Percentiles rank a stretch among this genome's conserved stretches.
Evolutionary conservation across 1,140 invertebrate genomes (phyloP).

Genomic region (Diorhabda carinulata): DNA sequence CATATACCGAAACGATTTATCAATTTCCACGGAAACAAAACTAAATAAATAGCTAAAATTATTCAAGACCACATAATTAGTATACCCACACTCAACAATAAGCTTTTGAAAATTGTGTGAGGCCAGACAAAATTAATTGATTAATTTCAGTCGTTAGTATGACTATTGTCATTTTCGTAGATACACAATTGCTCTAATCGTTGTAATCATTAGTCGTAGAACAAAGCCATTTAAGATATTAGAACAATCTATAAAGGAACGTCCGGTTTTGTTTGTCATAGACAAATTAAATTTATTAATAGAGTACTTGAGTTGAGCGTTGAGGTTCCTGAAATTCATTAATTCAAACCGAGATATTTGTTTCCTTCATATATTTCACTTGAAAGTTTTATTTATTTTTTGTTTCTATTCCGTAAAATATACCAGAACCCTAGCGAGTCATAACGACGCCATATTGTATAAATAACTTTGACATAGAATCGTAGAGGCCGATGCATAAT

Average conservation of each 20-base stretch:
- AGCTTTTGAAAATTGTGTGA: background rate
- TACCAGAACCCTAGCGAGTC: no score
- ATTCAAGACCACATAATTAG: background rate
- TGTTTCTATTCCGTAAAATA: no score
- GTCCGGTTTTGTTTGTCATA: background rate
- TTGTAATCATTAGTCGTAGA: background rate
- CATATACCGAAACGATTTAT: no score
- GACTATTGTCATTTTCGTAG: background rate
- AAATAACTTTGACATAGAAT: no score
- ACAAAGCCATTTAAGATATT: constrained; percentile 2
- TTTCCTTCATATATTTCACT: no score
- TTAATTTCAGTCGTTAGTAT: background rate
- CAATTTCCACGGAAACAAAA: background rate
- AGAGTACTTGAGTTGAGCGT: background rate
- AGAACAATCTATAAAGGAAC: constrained; percentile 2
- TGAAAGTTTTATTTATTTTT: no score
- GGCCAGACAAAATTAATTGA: constrained; percentile 1
- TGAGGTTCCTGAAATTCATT: no score
- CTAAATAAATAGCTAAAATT: background rate
- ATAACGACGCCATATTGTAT: no score
- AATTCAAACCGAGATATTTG: no score
- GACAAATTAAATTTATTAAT: constrained; percentile 1
- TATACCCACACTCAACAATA: background rate
- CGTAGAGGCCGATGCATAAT: no score
- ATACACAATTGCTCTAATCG: background rate